Evolutionary conservation across 2,888 invertebrate genomes (phyloP), one percentile per base, ranked within the genome.

Genomic region (Cartodere bifasciata): DNA sequence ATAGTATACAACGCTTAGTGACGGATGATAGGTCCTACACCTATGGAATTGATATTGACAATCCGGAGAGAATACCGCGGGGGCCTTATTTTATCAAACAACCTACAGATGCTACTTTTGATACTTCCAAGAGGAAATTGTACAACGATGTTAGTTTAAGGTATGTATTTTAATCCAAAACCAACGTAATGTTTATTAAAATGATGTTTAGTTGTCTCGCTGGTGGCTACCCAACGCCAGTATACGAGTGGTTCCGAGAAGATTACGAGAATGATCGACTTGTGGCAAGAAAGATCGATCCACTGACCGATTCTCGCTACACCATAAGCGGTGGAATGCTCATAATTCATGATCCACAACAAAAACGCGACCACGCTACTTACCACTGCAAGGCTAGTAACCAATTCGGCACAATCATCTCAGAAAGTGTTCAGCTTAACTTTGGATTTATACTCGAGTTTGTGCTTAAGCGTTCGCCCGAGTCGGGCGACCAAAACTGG

Each of bases 351-450:
- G 71, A 78, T 47, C 92, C 94, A 1, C 76, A 82, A 47, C 78
- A 70, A 53, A 73, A 72, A 39, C 64, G 65, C 32, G 91, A 95
- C 53, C 74, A 85, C 52, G 87, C 91, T 1, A 73, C 77, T 10
- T 95, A 92, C 58, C 90, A 92, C 51, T 95, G 95, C 52, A 77
- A 81, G 45, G 92, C 92, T 2, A 65, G 72, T n/a, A 95, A 95
- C 58, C 70, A 73, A 50, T 91, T 75, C 64, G 95, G 95, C 3
- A 75, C 79, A 6, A 78, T 94, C 31, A 69, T 86, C 16, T 92
- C 92, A 2, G 85, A 88, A 55, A 87, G 83, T 45, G 85, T 88
- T 0, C 70, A 80, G 28, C 61, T 95, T 3, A 81, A 86, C 24
- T 94, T 92, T 62, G 94, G 92, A 16, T 80, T 70, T 51, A 88